These are phyloP conservation scores for Thymelicus lineola DNA, from an alignment of 2,888 invertebrate species.

Conservation along the genomic window DNA sequence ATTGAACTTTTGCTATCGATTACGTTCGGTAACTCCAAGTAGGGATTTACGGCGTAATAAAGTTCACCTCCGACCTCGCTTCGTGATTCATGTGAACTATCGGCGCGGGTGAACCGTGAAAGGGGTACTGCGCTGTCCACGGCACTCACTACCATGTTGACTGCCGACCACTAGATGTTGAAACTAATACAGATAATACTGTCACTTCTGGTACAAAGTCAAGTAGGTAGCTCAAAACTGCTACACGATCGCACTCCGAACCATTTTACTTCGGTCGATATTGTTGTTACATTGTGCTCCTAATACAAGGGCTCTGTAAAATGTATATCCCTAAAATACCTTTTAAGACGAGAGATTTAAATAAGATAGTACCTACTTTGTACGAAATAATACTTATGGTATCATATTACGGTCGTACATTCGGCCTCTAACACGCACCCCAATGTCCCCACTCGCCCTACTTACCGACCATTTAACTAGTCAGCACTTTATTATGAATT, in stretches of 20 bases:
- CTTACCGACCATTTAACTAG: slow-evolving; percentile 51
- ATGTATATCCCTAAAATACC: too few species aligned
- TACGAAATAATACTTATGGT: not conserved
- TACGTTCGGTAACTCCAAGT: slow-evolving; percentile 25
- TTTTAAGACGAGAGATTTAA: too few species aligned
- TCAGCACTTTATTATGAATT: slow-evolving; percentile 48
- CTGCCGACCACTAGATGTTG: not conserved
- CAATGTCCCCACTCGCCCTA: slow-evolving; percentile 46
- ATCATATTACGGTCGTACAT: not conserved
- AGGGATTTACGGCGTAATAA: slow-evolving; percentile 46
- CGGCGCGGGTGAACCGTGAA: slow-evolving; percentile 69
- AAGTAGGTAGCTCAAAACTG: too few species aligned
- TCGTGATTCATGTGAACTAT: slow-evolving; percentile 70
- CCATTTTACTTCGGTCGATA: too few species aligned
- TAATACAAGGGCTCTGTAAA: too few species aligned
- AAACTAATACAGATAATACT: too few species aligned
- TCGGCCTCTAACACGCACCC: slow-evolving; percentile 18
- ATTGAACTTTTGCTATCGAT: slow-evolving; percentile 35
- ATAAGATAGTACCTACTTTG: too few species aligned
- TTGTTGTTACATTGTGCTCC: too few species aligned
- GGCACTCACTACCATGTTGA: slow-evolving; percentile 21
- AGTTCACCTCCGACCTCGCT: slow-evolving; percentile 66
- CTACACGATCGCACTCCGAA: too few species aligned
- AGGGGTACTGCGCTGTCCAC: slow-evolving; percentile 50
- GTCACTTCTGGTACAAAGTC: too few species aligned